Evolutionary conservation across 1,140 invertebrate species (phyloP).

Genomic region (Leptopilina boulardi): DNA sequence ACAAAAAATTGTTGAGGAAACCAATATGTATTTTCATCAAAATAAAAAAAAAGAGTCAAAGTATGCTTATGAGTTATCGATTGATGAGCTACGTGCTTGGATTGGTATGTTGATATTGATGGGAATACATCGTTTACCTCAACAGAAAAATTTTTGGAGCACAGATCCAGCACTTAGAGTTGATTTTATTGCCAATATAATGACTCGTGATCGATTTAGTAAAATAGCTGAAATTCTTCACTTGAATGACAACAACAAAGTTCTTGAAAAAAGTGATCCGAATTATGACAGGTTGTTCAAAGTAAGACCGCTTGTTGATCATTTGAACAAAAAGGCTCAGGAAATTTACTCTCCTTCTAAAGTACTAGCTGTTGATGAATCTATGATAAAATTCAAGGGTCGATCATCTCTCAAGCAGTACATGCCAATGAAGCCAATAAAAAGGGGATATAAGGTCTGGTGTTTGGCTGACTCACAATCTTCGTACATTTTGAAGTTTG

Average conservation of each 20-base stretch:
- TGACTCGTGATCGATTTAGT: slow-evolving; percentile 8
- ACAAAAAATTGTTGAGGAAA: slow-evolving; percentile 6
- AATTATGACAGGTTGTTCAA: slow-evolving; percentile 35
- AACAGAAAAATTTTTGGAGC: slow-evolving; percentile 18
- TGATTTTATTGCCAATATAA: slow-evolving; percentile 24
- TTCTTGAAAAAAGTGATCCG: slow-evolving; percentile 27
- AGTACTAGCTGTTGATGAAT: slow-evolving; percentile 32
- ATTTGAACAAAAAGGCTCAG: slow-evolving; percentile 1
- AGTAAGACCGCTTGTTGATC: slow-evolving; percentile 30
- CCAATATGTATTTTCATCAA: slow-evolving; percentile 2
- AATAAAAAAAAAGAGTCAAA: neutral
- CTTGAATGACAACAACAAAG: slow-evolving; percentile 22
- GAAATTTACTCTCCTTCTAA: slow-evolving; percentile 32
- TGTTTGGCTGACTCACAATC: slow-evolving; percentile 56
- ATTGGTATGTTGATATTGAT: slow-evolving; percentile 31
- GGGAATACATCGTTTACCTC: slow-evolving; percentile 20
- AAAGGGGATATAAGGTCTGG: slow-evolving; percentile 67
- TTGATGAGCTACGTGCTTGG: slow-evolving; percentile 10
- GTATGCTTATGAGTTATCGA: too few species aligned
- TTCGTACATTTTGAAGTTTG: slow-evolving; percentile 69
- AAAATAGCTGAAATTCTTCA: slow-evolving; percentile 29
- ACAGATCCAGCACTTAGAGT: slow-evolving; percentile 14
- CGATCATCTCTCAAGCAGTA: slow-evolving; percentile 64
- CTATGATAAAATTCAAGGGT: slow-evolving; percentile 21
- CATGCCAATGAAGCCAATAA: slow-evolving; percentile 68